These are phyloP conservation scores for Lynx canadensis DNA, from an alignment of 2,113 vertebrate genomes.

Conservation along the genomic window DNA sequence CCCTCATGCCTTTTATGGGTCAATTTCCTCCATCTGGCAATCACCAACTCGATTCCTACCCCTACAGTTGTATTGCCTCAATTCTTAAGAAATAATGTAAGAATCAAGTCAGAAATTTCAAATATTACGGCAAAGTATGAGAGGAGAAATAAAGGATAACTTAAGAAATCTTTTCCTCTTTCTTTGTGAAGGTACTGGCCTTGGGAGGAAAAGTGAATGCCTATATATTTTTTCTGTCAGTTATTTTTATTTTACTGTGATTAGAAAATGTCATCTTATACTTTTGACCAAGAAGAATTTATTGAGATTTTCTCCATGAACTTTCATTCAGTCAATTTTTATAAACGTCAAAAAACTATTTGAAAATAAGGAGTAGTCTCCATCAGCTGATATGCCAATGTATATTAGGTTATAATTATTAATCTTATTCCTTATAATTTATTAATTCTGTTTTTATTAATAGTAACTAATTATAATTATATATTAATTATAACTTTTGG, in stretches of 20 bases:
- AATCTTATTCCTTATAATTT: neutral
- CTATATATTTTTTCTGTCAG: neutral
- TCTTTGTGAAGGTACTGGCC: neutral
- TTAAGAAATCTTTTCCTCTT: neutral
- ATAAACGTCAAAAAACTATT: neutral
- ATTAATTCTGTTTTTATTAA: neutral
- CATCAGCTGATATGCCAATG: neutral
- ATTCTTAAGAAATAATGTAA: conserved; percentile 15
- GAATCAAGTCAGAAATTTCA: neutral
- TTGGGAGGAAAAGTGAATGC: neutral
- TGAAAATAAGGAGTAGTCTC: neutral
- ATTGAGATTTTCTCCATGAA: neutral
- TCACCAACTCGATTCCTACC: neutral
- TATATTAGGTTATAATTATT: neutral
- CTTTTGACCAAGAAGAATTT: neutral
- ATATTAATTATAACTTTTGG: neutral
- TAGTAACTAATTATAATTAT: neutral
- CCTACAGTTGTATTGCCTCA: neutral
- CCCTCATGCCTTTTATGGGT: no score
- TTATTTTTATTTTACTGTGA: neutral
- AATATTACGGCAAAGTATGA: neutral
- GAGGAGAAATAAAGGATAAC: neutral
- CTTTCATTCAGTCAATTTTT: neutral
- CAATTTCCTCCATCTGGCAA: neutral
- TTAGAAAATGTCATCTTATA: neutral